A percentile compares a stretch with the other conserved stretches of the same genome.
Evolutionary conservation across 1,140 invertebrate species (phyloP).

Genomic region (Planococcus citri): DNA sequence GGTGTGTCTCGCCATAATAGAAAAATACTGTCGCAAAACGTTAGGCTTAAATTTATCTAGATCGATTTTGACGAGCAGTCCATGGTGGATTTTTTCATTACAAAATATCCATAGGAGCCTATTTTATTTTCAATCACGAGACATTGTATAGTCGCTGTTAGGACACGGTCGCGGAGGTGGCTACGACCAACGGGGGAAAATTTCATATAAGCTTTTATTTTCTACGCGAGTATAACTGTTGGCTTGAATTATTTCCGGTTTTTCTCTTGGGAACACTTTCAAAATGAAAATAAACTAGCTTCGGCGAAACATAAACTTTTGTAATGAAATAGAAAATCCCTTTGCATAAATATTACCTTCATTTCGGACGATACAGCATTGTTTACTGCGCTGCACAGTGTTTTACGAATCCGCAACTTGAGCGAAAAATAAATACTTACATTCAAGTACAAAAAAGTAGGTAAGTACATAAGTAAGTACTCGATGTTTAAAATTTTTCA

Average conservation of each 20-base stretch:
- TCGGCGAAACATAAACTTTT: background rate
- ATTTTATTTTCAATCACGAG: no score
- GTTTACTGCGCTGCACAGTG: background rate
- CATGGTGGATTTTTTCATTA: no score
- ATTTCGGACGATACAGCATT: background rate
- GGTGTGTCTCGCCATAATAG: no score
- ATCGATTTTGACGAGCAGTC: no score
- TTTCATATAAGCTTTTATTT: background rate
- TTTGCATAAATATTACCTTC: slow-evolving; percentile 7
- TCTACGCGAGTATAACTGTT: background rate
- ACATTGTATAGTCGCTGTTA: no score
- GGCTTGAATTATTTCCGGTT: slow-evolving; percentile 1
- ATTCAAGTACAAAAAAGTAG: background rate
- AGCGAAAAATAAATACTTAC: background rate
- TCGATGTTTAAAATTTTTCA: no score
- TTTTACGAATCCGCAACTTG: background rate
- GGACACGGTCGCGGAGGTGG: no score
- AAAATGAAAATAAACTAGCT: slow-evolving; percentile 8
- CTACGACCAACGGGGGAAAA: background rate
- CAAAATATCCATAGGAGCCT: no score
- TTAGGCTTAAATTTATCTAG: no score
- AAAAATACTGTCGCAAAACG: no score
- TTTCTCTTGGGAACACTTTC: slow-evolving; percentile 1
- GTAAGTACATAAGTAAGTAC: no score
- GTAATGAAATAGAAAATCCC: slow-evolving; percentile 7